These are phyloP conservation scores for Geotria australis DNA, from an alignment of 2,797 vertebrate genomes.

Conservation along the genomic window DNA sequence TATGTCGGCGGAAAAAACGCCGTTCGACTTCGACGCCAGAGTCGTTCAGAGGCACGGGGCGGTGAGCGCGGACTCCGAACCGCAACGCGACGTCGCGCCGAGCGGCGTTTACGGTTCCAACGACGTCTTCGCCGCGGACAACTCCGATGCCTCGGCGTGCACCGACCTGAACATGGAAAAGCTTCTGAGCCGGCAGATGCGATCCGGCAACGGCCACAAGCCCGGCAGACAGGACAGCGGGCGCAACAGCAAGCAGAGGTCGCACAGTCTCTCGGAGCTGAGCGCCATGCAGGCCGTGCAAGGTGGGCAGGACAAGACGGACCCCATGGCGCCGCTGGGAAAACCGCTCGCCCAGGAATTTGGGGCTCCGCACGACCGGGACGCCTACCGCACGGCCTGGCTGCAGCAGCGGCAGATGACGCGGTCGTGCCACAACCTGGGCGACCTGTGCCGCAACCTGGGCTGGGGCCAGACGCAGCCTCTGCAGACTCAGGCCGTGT, in stretches of 20 bases:
- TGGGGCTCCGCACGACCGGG: conserved; percentile 47
- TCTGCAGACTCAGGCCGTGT: conserved; percentile 29
- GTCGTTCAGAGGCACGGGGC: not conserved
- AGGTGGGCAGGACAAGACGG: not conserved
- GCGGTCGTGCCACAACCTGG: conserved; percentile 58
- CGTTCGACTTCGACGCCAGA: not conserved
- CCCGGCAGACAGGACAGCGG: not conserved
- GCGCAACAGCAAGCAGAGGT: not conserved
- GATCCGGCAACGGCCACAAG: no score
- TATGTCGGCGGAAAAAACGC: not conserved
- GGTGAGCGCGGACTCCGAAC: no score
- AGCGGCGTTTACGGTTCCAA: no score
- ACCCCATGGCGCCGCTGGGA: not conserved
- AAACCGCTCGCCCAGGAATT: conserved; percentile 20
- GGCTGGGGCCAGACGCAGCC: conserved; percentile 95
- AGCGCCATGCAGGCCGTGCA: not conserved
- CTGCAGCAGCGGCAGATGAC: conserved; percentile 66
- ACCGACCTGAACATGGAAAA: no score
- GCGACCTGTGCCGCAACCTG: conserved; percentile 42
- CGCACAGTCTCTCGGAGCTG: not conserved
- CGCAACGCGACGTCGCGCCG: no score
- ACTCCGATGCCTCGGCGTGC: no score
- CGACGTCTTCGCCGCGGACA: no score
- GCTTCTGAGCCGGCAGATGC: no score
- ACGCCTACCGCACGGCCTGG: conserved; percentile 89